Evolutionary conservation across 2,888 invertebrate genomes (phyloP).

Genomic region (Gryllus longicercus): DNA sequence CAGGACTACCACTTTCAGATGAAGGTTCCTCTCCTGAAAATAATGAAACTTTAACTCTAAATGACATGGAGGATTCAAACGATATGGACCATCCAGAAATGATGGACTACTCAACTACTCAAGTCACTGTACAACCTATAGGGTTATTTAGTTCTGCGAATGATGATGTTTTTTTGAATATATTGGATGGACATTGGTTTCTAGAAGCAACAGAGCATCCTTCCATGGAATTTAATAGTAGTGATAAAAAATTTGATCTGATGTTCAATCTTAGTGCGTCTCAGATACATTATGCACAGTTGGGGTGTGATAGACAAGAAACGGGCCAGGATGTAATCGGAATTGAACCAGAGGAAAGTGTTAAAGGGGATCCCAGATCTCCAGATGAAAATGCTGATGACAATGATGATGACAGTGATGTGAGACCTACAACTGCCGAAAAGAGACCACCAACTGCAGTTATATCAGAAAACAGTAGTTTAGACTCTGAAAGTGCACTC

Average conservation of each 20-base stretch:
- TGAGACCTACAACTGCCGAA: neutral
- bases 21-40: neutral
- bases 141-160: no score
- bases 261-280: no score
- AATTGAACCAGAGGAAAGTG: no score
- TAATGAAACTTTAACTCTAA: neutral
- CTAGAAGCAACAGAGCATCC: neutral
- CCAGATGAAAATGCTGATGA: neutral
- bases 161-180: no score
- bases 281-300: no score
- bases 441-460: neutral
- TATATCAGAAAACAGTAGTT: neutral
- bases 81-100: neutral
- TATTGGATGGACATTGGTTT: no score
- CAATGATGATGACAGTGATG: neutral
- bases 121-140: no score
- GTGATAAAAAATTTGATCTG: neutral
- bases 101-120: neutral
- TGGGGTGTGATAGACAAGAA: no score
- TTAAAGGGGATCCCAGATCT: no score
- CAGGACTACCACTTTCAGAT: neutral
- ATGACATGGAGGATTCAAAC: no score
- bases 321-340: no score
- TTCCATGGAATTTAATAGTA: conserved; percentile 18
- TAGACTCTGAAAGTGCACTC: neutral